Evolutionary conservation across 1,140 invertebrate genomes (phyloP).

Genomic region (Paracyclopina nana): DNA sequence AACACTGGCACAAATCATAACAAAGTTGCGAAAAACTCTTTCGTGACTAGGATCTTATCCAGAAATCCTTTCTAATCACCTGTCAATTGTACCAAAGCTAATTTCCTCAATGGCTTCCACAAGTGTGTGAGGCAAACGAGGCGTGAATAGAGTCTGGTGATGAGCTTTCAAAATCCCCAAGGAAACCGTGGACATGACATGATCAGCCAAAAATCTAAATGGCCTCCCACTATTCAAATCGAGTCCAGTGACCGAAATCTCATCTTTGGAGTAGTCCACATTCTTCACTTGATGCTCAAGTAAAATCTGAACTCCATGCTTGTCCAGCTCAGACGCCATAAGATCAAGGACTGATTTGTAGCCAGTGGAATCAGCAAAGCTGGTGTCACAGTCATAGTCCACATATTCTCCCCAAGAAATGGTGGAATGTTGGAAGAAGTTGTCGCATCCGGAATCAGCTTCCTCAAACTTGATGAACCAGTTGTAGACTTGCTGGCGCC

Average conservation of each 20-base stretch:
- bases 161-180: not conserved
- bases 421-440: not conserved
- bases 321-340: no score
- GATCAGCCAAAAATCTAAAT: not conserved
- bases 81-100: not conserved
- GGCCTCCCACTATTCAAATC: not conserved
- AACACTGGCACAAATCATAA: no score
- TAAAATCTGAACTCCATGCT: no score
- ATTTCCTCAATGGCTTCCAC: not conserved
- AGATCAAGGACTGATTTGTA: not conserved
- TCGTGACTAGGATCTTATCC: no score
- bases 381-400: not conserved
- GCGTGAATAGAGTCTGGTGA: not conserved
- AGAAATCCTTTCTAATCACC: no score
- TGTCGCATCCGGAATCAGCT: not conserved
- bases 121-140: not conserved
- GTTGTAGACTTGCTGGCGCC: not conserved
- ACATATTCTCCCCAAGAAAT: constrained; percentile 1
- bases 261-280: no score
- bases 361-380: not conserved
- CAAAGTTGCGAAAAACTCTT: no score
- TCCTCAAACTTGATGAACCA: not conserved
- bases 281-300: no score
- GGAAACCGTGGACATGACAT: not conserved
- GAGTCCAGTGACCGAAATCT: not conserved